Evolutionary conservation across 1,140 invertebrate genomes (phyloP), one percentile per base, ranked within the genome.

Genomic region (Drosophila leontia): DNA sequence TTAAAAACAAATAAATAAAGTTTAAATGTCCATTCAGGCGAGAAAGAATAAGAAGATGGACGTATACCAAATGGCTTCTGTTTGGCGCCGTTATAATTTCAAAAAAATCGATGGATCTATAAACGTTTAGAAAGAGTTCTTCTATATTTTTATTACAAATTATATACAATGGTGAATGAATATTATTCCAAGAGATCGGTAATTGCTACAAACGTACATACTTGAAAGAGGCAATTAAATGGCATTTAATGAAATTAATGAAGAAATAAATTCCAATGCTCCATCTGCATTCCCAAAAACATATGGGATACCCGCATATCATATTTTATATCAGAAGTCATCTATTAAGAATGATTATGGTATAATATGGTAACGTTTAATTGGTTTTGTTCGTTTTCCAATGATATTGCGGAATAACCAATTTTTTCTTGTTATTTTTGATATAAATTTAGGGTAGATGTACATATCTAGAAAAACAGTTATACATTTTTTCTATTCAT

Each of bases 1-100:
- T 87, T 87, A 83, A 63, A 64, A 87, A 68, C 58, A 51, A 48
- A 78, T 83, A 80, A 87, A 87, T 87, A 75, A 64, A 60, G 62
- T 37, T 80, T 12, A 76, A 82, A 68, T 78, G 58, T 19, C 63
- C 64, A 65, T 60, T 78, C 58, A 13, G 8, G 17, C 7, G 17
- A 11, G 56, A 15, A 13, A 45, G 59, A 23, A 34, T 35, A 9
- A n/a, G 23, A 19, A 41, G n/a, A 32, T 63, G n/a, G 48, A 55
- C 37, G 11, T 12, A 34, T 47, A 61, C 45, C 26, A 60, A 60
- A 86, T 82, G 82, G 13, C 70, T 44, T 56, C 63, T 8, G n/a
- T 34, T 62, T 37, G 53, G 63, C 63, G 70, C 70, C 67, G 26
- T 9, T 17, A 69, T 70, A 48, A 71, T 37, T 65, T 61, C 12